A percentile compares a stretch with the other conserved stretches of the same genome.
These are phyloP conservation scores for Adelognathus sp. DNA, from an alignment of 2,888 invertebrate species.

Conservation along the genomic window DNA sequence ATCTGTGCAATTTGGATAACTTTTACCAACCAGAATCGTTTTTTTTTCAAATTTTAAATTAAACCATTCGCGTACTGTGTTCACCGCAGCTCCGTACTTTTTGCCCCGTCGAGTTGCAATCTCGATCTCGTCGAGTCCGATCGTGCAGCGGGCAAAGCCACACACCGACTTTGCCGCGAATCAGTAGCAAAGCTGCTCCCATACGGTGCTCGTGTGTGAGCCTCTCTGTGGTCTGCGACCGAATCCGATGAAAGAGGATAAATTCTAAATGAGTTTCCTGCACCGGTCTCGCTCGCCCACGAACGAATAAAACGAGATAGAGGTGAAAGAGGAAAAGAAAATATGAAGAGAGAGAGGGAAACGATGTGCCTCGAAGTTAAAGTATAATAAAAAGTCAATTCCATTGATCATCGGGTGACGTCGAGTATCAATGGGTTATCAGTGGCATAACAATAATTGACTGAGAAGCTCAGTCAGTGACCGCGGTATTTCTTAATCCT, in stretches of 20 bases:
- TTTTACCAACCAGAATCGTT: too few species aligned
- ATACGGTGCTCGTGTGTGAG: too few species aligned
- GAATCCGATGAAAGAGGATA: neutral
- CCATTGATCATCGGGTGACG: neutral
- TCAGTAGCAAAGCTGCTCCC: too few species aligned
- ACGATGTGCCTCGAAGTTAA: neutral
- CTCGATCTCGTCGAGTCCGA: too few species aligned
- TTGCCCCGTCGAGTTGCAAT: too few species aligned
- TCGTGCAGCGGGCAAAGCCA: too few species aligned
- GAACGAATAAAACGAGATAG: neutral
- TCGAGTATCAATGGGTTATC: constrained; percentile 8
- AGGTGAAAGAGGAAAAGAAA: neutral
- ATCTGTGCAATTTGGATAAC: too few species aligned
- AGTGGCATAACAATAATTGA: constrained; percentile 11
- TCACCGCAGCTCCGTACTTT: too few species aligned
- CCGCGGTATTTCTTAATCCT: neutral
- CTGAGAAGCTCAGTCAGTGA: neutral
- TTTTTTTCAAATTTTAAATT: too few species aligned
- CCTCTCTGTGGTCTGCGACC: neutral
- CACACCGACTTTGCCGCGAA: too few species aligned
- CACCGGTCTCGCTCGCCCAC: neutral
- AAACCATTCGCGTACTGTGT: too few species aligned
- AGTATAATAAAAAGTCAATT: constrained; percentile 10
- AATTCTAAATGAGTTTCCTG: neutral
- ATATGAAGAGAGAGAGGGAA: too few species aligned